phyloP scores from a whole-genome alignment of 1,140 invertebrate genomes.

The Drosophila lini region DNA sequence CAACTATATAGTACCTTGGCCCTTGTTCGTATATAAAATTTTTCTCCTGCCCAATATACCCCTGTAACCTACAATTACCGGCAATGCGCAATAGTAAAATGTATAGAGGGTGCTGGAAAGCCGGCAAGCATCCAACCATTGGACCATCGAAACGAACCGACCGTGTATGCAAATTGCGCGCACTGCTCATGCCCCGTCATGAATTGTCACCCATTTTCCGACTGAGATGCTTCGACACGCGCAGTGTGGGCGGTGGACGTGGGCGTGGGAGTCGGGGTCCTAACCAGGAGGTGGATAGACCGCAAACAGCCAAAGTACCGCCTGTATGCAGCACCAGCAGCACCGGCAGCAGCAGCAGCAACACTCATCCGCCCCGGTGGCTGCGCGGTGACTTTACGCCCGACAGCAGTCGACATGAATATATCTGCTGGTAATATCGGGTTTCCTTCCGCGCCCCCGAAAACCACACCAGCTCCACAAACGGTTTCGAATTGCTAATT shows the following conservation, averaged over 20 bases:
- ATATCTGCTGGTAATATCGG: slow-evolving; percentile 78
- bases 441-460: slow-evolving; percentile 33
- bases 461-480: slow-evolving; percentile 47
- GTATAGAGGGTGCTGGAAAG: slow-evolving; percentile 2
- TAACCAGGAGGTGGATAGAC: slow-evolving; percentile 32
- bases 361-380: slow-evolving; percentile 33
- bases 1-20: slow-evolving; percentile 8
- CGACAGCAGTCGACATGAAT: slow-evolving; percentile 67
- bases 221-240: slow-evolving; percentile 80
- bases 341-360: slow-evolving; percentile 17
- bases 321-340: slow-evolving; percentile 14
- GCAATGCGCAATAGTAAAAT: slow-evolving; percentile 15
- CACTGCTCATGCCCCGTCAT: slow-evolving; percentile 71
- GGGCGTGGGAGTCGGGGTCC: slow-evolving; percentile 1
- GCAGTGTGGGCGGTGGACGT: slow-evolving; percentile 11
- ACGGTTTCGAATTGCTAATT: slow-evolving; percentile 79
- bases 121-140: slow-evolving; percentile 29
- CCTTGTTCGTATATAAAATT: too few species aligned
- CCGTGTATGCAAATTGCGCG: slow-evolving; percentile 80
- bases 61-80: background rate
- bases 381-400: slow-evolving; percentile 44
- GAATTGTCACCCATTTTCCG: slow-evolving; percentile 82
- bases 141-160: slow-evolving; percentile 45
- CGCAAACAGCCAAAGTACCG: slow-evolving; percentile 46
- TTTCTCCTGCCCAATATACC: slow-evolving; percentile 3